Conservation (phyloP, 1,140 invertebrate species). For the Idris sp. region DNA sequence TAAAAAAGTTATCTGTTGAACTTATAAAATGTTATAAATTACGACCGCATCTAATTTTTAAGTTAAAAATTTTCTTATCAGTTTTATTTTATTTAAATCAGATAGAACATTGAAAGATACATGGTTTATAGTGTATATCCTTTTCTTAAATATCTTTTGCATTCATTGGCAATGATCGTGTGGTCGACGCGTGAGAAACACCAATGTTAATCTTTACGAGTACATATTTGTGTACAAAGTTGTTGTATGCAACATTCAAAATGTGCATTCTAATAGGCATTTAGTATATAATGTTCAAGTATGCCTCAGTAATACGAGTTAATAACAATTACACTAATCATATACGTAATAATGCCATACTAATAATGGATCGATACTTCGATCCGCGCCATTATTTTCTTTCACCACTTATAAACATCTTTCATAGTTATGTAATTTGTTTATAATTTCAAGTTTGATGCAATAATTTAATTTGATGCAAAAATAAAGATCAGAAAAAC, state of each 20-base stretch:
- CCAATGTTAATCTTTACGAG: conserved; percentile 50
- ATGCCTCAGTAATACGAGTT: conserved; percentile 11
- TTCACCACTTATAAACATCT: conserved; percentile 21
- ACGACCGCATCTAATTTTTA: conserved; percentile 15
- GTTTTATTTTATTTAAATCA: conserved; percentile 49
- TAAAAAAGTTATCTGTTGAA: too few relatives aligned
- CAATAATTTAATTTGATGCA: conserved; percentile 14
- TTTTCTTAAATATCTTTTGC: too few relatives aligned
- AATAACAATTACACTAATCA: conserved; percentile 49
- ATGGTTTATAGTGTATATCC: conserved; percentile 45
- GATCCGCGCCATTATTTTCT: conserved; percentile 38
- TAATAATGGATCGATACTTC: conserved; percentile 40
- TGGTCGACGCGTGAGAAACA: conserved; percentile 46
- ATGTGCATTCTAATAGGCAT: conserved; percentile 38
- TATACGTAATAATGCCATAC: conserved; percentile 39
- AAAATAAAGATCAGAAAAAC: not conserved
- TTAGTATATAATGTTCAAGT: conserved; percentile 44
- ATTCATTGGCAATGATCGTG: conserved; percentile 42
- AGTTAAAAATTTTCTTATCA: conserved; percentile 29
- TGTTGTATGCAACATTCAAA: conserved; percentile 7
- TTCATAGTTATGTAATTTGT: conserved; percentile 39
- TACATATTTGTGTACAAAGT: conserved; percentile 15
- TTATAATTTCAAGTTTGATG: conserved; percentile 15
- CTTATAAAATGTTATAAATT: conserved; percentile 30
- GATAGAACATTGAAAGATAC: conserved; percentile 51